Percentiles rank a stretch among this genome's conserved stretches.
phyloP scores from a whole-genome alignment of 30 jellyfish, hydroid and myxozoan genomes.

The Catostylus mosaicus region DNA sequence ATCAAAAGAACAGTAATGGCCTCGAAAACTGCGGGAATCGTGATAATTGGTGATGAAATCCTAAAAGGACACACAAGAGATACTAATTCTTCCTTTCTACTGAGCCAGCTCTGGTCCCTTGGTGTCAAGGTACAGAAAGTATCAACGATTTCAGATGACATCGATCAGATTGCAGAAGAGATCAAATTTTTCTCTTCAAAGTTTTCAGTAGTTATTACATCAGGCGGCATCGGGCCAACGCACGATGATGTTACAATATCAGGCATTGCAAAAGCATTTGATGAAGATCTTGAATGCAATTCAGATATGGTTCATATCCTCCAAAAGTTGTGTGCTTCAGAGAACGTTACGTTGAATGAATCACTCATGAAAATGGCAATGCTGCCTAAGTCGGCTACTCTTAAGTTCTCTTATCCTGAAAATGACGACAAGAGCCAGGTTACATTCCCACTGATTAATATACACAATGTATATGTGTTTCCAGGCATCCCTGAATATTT shows the following conservation, averaged over 20 bases:
- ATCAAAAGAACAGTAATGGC: conserved; percentile 1
- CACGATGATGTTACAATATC: conserved; percentile 93
- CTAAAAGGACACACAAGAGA: conserved; percentile 95
- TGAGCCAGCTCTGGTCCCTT: conserved; percentile 79
- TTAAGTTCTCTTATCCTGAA: conserved; percentile 38
- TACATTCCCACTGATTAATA: conserved; percentile 62
- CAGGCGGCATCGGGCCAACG: conserved; percentile 99
- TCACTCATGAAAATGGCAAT: conserved; percentile 68
- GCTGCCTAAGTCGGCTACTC: conserved; percentile 78
- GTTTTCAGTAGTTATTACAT: conserved; percentile 67
- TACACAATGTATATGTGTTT: conserved; percentile 71
- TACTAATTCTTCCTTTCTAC: conserved; percentile 86
- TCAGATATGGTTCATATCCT: conserved; percentile 41
- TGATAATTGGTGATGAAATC: conserved; percentile 92
- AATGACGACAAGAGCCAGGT: conserved; percentile 20
- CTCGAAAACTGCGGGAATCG: conserved; percentile 84
- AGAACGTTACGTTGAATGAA: conserved; percentile 22
- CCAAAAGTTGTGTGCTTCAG: conserved; percentile 13
- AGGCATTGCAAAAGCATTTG: conserved; percentile 85
- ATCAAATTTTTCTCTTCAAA: conserved; percentile 60
- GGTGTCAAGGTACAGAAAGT: conserved; percentile 82
- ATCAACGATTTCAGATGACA: conserved; percentile 70
- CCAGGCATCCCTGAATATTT: conserved; percentile 95
- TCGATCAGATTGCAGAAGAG: conserved; percentile 64
- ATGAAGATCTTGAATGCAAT: conserved; percentile 62